Evolutionary conservation across 2,888 invertebrate genomes (phyloP).

Genomic region (Uloborus plumipes): DNA sequence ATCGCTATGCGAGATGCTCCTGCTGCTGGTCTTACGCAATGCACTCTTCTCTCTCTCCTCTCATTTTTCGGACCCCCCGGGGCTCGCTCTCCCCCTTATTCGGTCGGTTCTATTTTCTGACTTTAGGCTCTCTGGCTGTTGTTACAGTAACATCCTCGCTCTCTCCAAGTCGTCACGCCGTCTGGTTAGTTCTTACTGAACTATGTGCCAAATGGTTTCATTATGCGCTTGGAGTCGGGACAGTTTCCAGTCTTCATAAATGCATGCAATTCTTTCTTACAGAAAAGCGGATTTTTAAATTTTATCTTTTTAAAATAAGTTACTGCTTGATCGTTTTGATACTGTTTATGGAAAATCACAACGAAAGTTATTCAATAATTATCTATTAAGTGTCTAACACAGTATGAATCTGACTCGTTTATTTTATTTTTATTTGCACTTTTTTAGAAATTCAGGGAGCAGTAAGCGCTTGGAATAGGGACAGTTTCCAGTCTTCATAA

Average conservation of each 20-base stretch:
- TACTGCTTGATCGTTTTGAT: too few relatives aligned
- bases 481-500: conserved; percentile 17
- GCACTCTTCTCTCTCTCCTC: conserved; percentile 18
- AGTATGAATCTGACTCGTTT: too few relatives aligned
- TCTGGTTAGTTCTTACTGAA: conserved; percentile 50
- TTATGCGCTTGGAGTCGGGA: conserved; percentile 10
- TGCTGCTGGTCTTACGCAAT: conserved; percentile 49
- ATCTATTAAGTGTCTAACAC: too few relatives aligned
- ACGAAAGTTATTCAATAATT: too few relatives aligned
- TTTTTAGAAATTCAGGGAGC: too few relatives aligned
- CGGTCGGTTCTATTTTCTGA: conserved; percentile 2
- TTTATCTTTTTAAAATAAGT: not conserved
- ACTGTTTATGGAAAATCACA: too few relatives aligned
- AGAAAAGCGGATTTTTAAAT: not conserved
- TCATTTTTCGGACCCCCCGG: not conserved
- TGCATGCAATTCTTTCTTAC: not conserved
- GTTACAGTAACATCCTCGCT: conserved; percentile 42
- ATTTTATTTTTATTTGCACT: too few relatives aligned
- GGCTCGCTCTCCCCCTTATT: not conserved
- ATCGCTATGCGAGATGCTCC: conserved; percentile 28
- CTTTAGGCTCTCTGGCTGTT: conserved; percentile 30
- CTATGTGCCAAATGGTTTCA: conserved; percentile 43
- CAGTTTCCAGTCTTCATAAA: conserved; percentile 13
- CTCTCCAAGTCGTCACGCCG: conserved; percentile 51
- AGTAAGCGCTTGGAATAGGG: not conserved